Conservation (phyloP, 92 coral and sea anemone genomes). For the Chrysogorgia sp. region DNA sequence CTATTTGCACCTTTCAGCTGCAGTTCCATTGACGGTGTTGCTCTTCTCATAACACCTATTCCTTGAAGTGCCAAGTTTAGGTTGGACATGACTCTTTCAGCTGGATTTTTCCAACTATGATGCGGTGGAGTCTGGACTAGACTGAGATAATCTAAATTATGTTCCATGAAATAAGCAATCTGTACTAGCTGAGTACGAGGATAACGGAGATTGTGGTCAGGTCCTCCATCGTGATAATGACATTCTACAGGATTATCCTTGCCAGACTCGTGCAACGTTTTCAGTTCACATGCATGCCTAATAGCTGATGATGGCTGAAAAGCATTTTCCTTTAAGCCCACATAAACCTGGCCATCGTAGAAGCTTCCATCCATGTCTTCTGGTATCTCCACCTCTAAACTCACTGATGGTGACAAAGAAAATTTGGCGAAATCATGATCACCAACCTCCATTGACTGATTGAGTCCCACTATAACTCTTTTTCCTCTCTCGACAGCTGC, state of each 20-base stretch:
- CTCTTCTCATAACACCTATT: constrained; percentile 33
- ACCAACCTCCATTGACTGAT: constrained; percentile 61
- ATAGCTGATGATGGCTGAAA: constrained; percentile 51
- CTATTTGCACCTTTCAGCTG: constrained; percentile 49
- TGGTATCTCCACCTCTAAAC: constrained; percentile 35
- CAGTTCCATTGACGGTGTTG: constrained; percentile 36
- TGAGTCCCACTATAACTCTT: constrained; percentile 60
- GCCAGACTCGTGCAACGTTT: constrained; percentile 10
- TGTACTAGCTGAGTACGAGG: constrained; percentile 37
- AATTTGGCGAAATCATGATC: constrained; percentile 69
- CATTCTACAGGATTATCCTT: constrained; percentile 5
- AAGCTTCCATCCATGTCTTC: constrained; percentile 43
- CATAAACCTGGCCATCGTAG: constrained; percentile 38
- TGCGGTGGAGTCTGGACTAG: constrained; percentile 49
- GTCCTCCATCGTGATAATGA: constrained; percentile 59
- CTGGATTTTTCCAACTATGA: constrained; percentile 59
- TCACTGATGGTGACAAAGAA: constrained; percentile 63
- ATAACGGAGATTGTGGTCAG: constrained; percentile 59
- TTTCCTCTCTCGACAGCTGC: constrained; percentile 68
- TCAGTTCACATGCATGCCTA: constrained; percentile 43
- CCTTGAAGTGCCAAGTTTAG: constrained; percentile 57
- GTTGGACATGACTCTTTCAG: constrained; percentile 60
- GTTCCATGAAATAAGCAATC: constrained; percentile 45
- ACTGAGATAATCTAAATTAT: constrained; percentile 42
- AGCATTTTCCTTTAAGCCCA: constrained; percentile 37